Base-by-base conservation (phyloP, 2,797 vertebrate species). In the Chaetophractus vellerosus region DNA sequence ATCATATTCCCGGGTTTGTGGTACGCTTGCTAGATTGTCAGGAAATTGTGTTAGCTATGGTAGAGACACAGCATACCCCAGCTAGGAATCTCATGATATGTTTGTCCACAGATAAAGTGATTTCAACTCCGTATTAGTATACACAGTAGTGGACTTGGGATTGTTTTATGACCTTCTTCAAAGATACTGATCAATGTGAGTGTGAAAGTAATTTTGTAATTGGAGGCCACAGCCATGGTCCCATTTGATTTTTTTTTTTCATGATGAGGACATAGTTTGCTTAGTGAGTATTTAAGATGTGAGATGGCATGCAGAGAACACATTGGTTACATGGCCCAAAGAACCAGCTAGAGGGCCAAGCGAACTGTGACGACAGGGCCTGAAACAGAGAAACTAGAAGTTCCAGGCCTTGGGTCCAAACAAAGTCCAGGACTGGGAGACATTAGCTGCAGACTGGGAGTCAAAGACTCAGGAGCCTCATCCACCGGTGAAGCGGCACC, bases 31-130 rank as follows among this genome's bases (percentile, higher is more conserved):
- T 88, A 66, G 81, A 80, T 96, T 92, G 91, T 92, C 36, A 83
- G 94, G 75, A 87, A 91, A 83, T 87, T 96, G 85, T 93, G 85
- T 90, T 88, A 88, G 93, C 33, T 79, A 10, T 87, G 79, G 84
- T 55, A 31, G 61, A 93, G 31, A 81, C 72, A 91, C 81, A 94
- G 31, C 63, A 78, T 31, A 82, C 31, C 31, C 71, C 79, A 4
- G 80, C 57, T 88, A 36, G 76, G 76, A 94, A 66, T 86, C 78
- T 90, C 81, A 63, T 57, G 90, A 78, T 83, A 86, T 81, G 82
- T 96, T 72, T 82, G 50, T 75, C 45, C 48, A 19, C 48, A 57
- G 50, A 78, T 69, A 63, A 95, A 89, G n/a, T 61, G 75, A 89
- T 94, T 85, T 89, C 71, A 88, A 11, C 61, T 90, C 68, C 66